Base-by-base conservation (phyloP, 2,797 vertebrate genomes). In the Urosaurus nigricauda region DNA sequence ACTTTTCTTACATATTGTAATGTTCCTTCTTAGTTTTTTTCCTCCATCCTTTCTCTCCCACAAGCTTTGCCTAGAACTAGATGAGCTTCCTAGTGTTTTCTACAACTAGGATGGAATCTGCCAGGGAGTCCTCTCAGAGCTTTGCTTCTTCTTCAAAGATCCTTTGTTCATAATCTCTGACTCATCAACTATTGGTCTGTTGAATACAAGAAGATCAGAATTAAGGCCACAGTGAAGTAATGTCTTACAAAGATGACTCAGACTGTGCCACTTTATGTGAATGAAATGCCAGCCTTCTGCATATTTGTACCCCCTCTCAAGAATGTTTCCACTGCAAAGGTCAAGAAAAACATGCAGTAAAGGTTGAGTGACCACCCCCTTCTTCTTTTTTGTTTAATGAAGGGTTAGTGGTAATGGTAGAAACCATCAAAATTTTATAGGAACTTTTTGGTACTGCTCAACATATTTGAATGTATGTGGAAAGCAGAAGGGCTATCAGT, bases 381-480 rank as follows among this genome's bases (percentile, higher is more conserved):
- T 77, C 53, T 12, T 56, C 58, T 86, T 88, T 68, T 85, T 94
- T 86, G 90, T 83, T 85, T 94, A 71, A 83, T 92, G 89, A 87
- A 32, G 78, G 89, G 78, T 88, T 16, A 16, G 17, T 43, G 73
- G 71, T 17, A 4, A 58, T 43, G 79, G 13, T 70, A 29, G 32
- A 91, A 91, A 88, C 89, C 92, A 93, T 94, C 93, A 92, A 92
- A 95, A 94, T 92, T 90, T 86, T 92, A 81, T 82, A 85, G 24
- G 90, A 87, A 85, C 79, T 82, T 93, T 94, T 87, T 92, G 40
- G 92, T 93, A 90, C 92, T 89, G 90, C 43, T 58, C n/a, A 88
- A 87, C 35, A 89, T 89, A 83, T 94, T 93, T 92, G 91, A 88
- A 91, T 63, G 1, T 29, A 0, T 78, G 77, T 43, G 93, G 87